Percentiles rank a stretch among this genome's conserved stretches.
Evolutionary conservation across 1,140 invertebrate genomes (phyloP).

Genomic region (Megalopta genalis): DNA sequence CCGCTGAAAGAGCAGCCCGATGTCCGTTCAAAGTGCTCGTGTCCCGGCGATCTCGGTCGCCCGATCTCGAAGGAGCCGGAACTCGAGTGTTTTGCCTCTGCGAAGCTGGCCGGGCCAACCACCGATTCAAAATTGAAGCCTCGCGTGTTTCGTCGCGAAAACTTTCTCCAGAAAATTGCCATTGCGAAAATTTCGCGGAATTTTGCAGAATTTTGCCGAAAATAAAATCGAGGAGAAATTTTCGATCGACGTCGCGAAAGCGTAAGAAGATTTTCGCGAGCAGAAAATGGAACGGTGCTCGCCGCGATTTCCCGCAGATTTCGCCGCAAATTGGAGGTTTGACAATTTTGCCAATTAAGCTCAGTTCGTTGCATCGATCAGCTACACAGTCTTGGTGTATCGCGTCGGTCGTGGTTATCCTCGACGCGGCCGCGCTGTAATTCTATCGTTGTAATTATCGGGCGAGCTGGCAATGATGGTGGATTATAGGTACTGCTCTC

Average conservation of each 20-base stretch:
- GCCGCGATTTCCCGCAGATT: too few species aligned
- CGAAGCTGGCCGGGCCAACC: background rate
- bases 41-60: background rate
- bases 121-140: too few species aligned
- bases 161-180: too few species aligned
- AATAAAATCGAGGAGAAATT: too few species aligned
- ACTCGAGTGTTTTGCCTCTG: background rate
- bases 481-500: conserved; percentile 25
- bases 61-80: background rate
- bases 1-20: conserved; percentile 38
- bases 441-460: conserved; percentile 45
- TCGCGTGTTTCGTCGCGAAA: too few species aligned
- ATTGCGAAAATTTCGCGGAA: too few species aligned
- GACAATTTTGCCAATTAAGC: conserved; percentile 30
- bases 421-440: conserved; percentile 6
- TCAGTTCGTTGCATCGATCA: conserved; percentile 24
- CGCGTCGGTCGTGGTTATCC: background rate
- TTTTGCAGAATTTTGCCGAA: too few species aligned
- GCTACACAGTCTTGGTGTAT: background rate
- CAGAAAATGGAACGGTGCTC: too few species aligned
- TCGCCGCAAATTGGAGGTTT: conserved; percentile 8
- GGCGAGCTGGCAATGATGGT: conserved; percentile 12
- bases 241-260: too few species aligned
- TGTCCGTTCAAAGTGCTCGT: conserved; percentile 49
- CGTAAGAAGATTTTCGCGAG: too few species aligned